These are phyloP conservation scores for Battus philenor DNA, from an alignment of 1,140 invertebrate genomes.

Conservation along the genomic window DNA sequence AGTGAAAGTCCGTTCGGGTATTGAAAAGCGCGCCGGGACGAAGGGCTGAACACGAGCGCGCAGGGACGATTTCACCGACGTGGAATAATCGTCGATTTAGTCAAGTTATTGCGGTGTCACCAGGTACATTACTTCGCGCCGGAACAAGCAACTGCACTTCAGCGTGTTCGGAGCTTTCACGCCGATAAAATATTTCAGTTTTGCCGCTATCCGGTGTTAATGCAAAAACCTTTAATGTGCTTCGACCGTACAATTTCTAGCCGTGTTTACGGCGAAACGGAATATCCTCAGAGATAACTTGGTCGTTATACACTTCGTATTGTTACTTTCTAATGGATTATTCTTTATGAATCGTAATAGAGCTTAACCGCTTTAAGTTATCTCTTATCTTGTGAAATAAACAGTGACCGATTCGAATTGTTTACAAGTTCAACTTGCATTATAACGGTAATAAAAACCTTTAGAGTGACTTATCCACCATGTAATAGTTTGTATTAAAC, in stretches of 20 bases:
- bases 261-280: slow-evolving; percentile 5
- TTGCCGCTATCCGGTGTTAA: slow-evolving; percentile 10
- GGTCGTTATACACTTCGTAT: background rate
- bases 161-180: slow-evolving; percentile 12
- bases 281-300: slow-evolving; percentile 9
- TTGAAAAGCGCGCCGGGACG: slow-evolving; percentile 1
- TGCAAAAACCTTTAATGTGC: slow-evolving; percentile 10
- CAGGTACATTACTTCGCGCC: background rate
- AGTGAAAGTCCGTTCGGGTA: slow-evolving; percentile 1
- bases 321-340: slow-evolving; percentile 2
- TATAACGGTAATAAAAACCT: too few relatives aligned
- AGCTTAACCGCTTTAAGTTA: too few relatives aligned
- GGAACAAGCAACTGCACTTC: slow-evolving; percentile 14
- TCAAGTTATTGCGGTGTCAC: slow-evolving; percentile 8
- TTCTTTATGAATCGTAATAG: slow-evolving; percentile 4
- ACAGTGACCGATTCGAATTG: too few relatives aligned
- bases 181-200: slow-evolving; percentile 8
- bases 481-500: background rate
- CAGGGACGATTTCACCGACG: background rate
- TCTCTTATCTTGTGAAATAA: too few relatives aligned
- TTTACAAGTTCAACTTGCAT: too few relatives aligned
- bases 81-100: slow-evolving; percentile 13
- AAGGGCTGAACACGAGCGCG: slow-evolving; percentile 5
- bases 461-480: too few relatives aligned
- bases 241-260: slow-evolving; percentile 1